phyloP scores from a whole-genome alignment of 2,888 invertebrate species.

The Dasysyrphus albostriatus region DNA sequence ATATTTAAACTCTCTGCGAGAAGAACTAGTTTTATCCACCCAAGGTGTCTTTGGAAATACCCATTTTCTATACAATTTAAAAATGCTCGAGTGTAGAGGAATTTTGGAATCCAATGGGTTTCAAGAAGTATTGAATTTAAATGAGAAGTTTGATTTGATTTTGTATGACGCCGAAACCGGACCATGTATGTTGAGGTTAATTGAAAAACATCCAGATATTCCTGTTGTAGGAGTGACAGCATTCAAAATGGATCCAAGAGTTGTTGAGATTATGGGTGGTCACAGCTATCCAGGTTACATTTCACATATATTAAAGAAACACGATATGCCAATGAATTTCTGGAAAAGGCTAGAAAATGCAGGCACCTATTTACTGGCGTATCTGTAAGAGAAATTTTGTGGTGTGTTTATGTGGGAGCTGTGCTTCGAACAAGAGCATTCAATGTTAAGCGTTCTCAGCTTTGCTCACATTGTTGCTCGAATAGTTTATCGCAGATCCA shows the following conservation, averaged over 20 bases:
- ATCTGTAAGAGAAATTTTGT: slow-evolving; percentile 40
- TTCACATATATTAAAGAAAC: slow-evolving; percentile 54
- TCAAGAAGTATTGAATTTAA: slow-evolving; percentile 78
- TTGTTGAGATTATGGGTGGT: slow-evolving; percentile 65
- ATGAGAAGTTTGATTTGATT: slow-evolving; percentile 79
- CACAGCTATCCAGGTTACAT: slow-evolving; percentile 77
- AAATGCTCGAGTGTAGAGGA: slow-evolving; percentile 58
- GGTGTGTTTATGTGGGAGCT: too few relatives aligned
- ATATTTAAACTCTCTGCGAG: not conserved
- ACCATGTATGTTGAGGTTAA: slow-evolving; percentile 78
- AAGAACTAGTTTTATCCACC: not conserved
- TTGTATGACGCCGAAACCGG: slow-evolving; percentile 78
- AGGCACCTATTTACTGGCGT: slow-evolving; percentile 30
- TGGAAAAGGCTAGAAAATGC: slow-evolving; percentile 64
- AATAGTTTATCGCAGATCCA: too few relatives aligned
- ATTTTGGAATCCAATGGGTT: slow-evolving; percentile 76
- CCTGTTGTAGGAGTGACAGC: slow-evolving; percentile 78
- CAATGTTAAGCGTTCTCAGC: too few relatives aligned
- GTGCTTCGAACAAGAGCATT: too few relatives aligned
- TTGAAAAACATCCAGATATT: slow-evolving; percentile 78
- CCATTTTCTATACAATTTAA: slow-evolving; percentile 50
- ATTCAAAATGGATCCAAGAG: slow-evolving; percentile 72
- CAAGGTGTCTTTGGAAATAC: slow-evolving; percentile 22
- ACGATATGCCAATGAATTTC: slow-evolving; percentile 70
- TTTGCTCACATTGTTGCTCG: too few relatives aligned